A percentile compares a stretch with the other conserved stretches of the same genome.
Evolutionary conservation across 1,140 invertebrate species (phyloP).

Genomic region (Musca domestica): DNA sequence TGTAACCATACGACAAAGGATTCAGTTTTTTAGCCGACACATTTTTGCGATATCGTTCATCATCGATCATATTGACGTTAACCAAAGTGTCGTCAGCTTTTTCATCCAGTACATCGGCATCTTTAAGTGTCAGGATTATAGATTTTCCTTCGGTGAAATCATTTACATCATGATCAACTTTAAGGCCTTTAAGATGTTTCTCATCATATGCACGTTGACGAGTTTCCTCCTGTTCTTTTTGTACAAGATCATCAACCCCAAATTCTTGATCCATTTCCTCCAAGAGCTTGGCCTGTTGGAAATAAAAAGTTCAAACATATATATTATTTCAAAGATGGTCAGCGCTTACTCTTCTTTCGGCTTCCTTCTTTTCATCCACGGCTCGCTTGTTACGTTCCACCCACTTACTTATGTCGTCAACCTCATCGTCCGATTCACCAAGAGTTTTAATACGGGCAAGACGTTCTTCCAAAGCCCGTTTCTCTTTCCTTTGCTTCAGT

Average conservation of each 20-base stretch:
- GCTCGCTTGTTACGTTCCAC: conserved; percentile 76
- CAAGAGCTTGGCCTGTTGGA: conserved; percentile 78
- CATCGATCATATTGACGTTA: conserved; percentile 94
- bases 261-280: conserved; percentile 95
- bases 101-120: conserved; percentile 86
- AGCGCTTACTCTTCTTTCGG: conserved; percentile 73
- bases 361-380: conserved; percentile 79
- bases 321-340: neutral
- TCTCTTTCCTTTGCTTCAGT: conserved; percentile 73
- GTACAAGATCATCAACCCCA: conserved; percentile 80
- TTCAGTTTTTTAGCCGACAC: conserved; percentile 81
- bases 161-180: conserved; percentile 82
- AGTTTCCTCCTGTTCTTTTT: conserved; percentile 69
- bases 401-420: conserved; percentile 75
- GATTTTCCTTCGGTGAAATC: conserved; percentile 79
- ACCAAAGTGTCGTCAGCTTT: conserved; percentile 87
- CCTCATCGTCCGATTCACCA: conserved; percentile 75
- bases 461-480: conserved; percentile 75
- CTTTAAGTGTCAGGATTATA: conserved; percentile 90
- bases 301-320: too few relatives aligned
- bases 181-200: conserved; percentile 76
- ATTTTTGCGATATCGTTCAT: conserved; percentile 89
- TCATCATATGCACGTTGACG: conserved; percentile 65
- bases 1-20: conserved; percentile 79
- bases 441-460: conserved; percentile 62